These are phyloP conservation scores for Eueides isabella DNA, from an alignment of 1,140 invertebrate species.

Conservation along the genomic window DNA sequence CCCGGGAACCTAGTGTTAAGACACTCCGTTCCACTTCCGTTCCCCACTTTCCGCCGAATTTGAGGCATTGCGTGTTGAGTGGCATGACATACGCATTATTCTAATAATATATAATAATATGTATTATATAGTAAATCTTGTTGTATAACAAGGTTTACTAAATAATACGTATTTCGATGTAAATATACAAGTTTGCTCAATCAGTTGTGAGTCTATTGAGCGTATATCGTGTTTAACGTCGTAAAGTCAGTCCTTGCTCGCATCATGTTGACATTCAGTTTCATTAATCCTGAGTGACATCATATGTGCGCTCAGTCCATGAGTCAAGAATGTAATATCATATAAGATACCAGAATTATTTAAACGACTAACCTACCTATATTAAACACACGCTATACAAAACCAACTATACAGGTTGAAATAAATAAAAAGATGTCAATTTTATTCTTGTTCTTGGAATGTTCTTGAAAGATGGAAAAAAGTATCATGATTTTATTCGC, in stretches of 20 bases:
- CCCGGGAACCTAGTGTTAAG: too few relatives aligned
- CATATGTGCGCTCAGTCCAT: not conserved
- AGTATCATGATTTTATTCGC: too few relatives aligned
- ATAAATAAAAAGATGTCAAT: too few relatives aligned
- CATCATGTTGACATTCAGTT: slow-evolving; percentile 22
- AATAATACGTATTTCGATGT: not conserved
- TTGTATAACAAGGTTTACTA: not conserved
- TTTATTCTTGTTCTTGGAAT: too few relatives aligned
- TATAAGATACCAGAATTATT: not conserved
- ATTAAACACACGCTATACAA: not conserved
- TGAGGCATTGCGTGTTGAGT: too few relatives aligned
- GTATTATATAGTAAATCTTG: too few relatives aligned
- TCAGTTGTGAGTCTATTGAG: not conserved
- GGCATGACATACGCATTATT: too few relatives aligned
- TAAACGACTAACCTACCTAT: not conserved
- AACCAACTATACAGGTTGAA: not conserved
- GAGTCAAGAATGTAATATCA: slow-evolving; percentile 4
- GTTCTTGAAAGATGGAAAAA: too few relatives aligned
- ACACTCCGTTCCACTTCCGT: too few relatives aligned
- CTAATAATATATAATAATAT: too few relatives aligned
- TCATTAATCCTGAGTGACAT: slow-evolving; percentile 27
- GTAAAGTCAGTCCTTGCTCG: not conserved
- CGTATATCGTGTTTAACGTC: not conserved
- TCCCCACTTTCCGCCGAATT: too few relatives aligned
- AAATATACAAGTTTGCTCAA: slow-evolving; percentile 1